Base-by-base conservation (phyloP, 2,888 invertebrate species). In the Lycia hirtaria region DNA sequence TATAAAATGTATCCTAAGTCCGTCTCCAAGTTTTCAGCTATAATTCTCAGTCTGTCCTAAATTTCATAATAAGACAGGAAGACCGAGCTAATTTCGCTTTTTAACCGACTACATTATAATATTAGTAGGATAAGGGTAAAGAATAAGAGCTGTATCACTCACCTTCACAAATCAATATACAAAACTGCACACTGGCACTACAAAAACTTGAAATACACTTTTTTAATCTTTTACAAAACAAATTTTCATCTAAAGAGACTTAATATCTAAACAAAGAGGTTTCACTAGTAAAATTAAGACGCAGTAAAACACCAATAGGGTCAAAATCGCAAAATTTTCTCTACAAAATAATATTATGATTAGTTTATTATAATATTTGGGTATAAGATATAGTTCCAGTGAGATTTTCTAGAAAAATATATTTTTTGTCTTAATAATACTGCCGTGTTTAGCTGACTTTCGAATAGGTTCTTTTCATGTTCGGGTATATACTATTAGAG, bases 361-460 rank as follows among this genome's bases (percentile, higher is more conserved):
- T 48, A 20, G 19, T 19, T 15, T 37, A 4, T 54, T 33, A 28
- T 38, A 17, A 54, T 32, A 33, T 54, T 40, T 14, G 6, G 10
- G 32, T 54, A 54, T 5, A 47, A 51, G 53, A 45, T 48, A 28
- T 37, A 6, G 22, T 35, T 54, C 30, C 32, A 33, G 35, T 55
- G 48, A 49, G 47, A 45, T 56, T 51, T 35, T 15, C 54, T 48
- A 35, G 65, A 53, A 52, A 62, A 62, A 60, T 61, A 48, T 41
- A 54, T 38, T 58, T 20, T 40, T 40, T 3, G 4, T 5, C 14
- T 20, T 20, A n/a, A 5, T 47, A 56, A 58, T 47, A 64, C 65
- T 67, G 70, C 75, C 67, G n/a, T 70, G 67, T 65, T 54, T 24
- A 14, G 7, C 60, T 62, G 49, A 60, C 63, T 63, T 72, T 75